Percentiles rank a stretch among this genome's conserved stretches.
Evolutionary conservation across 2,888 invertebrate species (phyloP).

Genomic region (Tridacna gigas): DNA sequence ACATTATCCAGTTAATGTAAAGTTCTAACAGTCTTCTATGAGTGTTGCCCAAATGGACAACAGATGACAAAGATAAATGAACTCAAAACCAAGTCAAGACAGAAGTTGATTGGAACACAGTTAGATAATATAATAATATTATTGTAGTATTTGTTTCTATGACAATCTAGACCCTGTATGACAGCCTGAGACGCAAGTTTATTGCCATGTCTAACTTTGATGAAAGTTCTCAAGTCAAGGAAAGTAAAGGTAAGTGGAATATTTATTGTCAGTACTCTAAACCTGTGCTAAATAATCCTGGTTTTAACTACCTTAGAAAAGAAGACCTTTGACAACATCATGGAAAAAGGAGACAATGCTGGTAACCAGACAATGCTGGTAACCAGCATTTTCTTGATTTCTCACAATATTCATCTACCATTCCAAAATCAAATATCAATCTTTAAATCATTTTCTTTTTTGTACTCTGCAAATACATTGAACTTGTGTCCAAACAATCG

Average conservation of each 20-base stretch:
- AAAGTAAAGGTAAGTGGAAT: neutral
- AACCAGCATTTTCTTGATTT: neutral
- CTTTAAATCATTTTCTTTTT: too few species aligned
- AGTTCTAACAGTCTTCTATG: too few species aligned
- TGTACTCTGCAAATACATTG: too few species aligned
- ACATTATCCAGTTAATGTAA: too few species aligned
- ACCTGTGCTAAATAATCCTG: neutral
- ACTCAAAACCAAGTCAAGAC: too few species aligned
- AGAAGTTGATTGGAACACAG: too few species aligned
- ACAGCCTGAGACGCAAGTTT: slow-evolving; percentile 68
- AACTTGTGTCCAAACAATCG: too few species aligned
- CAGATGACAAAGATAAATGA: too few species aligned
- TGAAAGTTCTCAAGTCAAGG: neutral
- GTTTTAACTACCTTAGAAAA: neutral
- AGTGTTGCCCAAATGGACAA: too few species aligned
- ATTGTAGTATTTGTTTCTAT: too few species aligned
- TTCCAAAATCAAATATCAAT: neutral
- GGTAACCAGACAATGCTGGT: neutral
- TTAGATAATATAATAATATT: too few species aligned
- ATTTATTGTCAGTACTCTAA: too few species aligned
- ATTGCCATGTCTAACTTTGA: slow-evolving; percentile 72
- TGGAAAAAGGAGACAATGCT: neutral
- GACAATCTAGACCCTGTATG: slow-evolving; percentile 72
- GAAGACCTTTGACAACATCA: neutral
- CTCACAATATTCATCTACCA: neutral